phyloP scores from a whole-genome alignment of 2,888 invertebrate species.

The Ennomos quercinarius region DNA sequence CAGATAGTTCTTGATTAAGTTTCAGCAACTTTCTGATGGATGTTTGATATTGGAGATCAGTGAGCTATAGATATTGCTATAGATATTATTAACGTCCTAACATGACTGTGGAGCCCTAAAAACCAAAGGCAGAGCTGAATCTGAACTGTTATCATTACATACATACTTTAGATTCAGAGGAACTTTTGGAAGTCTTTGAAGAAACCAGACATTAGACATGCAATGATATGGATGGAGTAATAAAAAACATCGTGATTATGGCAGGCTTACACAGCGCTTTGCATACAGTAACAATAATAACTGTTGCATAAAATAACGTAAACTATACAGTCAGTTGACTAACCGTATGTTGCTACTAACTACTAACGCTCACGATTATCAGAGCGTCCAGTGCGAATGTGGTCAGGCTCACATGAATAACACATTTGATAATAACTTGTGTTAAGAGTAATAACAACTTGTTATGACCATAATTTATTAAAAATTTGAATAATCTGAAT shows the following conservation, averaged over 20 bases:
- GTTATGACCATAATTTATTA: too few relatives aligned
- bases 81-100: not conserved
- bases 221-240: too few relatives aligned
- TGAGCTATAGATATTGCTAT: constrained; percentile 9
- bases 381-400: constrained; percentile 23
- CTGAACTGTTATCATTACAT: too few relatives aligned
- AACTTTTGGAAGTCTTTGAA: too few relatives aligned
- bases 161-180: too few relatives aligned
- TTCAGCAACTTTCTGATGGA: constrained; percentile 42
- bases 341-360: constrained; percentile 10
- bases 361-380: constrained; percentile 14
- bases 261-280: not conserved
- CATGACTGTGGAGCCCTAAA: too few relatives aligned
- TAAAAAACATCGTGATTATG: too few relatives aligned
- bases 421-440: constrained; percentile 2
- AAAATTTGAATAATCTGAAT: too few relatives aligned
- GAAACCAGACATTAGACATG: too few relatives aligned
- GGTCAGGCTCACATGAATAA: constrained; percentile 16
- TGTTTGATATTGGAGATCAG: constrained; percentile 14
- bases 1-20: constrained; percentile 58
- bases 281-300: not conserved
- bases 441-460: constrained; percentile 1
- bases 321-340: constrained; percentile 17
- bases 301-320: constrained; percentile 18
- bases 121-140: too few relatives aligned